Evolutionary conservation across 1,140 invertebrate species (phyloP).

Genomic region (Meteorus sp.): DNA sequence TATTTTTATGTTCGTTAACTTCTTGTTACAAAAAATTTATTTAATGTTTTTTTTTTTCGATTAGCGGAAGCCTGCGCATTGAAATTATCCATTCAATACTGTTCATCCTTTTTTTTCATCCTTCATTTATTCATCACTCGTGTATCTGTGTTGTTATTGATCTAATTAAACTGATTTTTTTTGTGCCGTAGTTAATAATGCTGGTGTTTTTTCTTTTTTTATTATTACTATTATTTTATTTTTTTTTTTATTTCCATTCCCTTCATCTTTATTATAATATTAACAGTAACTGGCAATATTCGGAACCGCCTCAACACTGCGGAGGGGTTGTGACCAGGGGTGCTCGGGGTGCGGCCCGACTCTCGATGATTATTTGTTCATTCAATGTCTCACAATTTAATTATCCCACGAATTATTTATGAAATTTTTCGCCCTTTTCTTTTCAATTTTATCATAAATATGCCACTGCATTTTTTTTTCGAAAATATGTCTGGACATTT

Average conservation of each 20-base stretch:
- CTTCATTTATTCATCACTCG: no score
- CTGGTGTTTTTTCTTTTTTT: background rate
- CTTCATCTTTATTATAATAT: background rate
- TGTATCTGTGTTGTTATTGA: conserved; percentile 35
- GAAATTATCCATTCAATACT: conserved; percentile 14
- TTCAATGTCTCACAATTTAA: background rate
- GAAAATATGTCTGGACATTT: no score
- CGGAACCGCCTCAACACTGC: conserved; percentile 24
- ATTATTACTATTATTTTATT: background rate
- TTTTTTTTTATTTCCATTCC: background rate
- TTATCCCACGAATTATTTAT: background rate
- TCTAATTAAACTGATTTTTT: conserved; percentile 14
- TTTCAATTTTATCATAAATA: no score
- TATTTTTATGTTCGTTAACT: conserved; percentile 17
- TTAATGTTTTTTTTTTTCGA: conserved; percentile 33
- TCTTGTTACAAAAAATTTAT: no score
- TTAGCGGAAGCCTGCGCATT: conserved; percentile 36
- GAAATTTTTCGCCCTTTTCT: no score
- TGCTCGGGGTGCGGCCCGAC: conserved; percentile 25
- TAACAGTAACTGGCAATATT: conserved; percentile 14
- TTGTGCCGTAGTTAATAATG: background rate
- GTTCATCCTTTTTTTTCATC: no score
- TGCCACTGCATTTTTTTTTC: no score
- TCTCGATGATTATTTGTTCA: conserved; percentile 2
- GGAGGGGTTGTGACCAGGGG: conserved; percentile 26